Evolutionary conservation across 2,797 vertebrate species (phyloP), one percentile per base, ranked within the genome.

Genomic region (Gallirallus australis): DNA sequence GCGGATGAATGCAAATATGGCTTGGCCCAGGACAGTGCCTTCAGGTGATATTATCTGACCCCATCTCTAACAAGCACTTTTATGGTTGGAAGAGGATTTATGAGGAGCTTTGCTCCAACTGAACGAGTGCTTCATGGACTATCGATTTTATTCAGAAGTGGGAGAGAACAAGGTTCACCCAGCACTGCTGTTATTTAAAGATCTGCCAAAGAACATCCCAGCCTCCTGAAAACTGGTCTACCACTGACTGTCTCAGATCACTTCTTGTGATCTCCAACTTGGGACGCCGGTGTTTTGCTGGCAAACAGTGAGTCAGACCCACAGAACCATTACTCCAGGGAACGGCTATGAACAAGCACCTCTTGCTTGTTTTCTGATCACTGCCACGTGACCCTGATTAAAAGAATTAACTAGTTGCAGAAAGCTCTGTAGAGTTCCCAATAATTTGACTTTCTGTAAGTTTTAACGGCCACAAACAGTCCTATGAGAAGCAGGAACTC

Each of bases 81-180:
- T 16, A 12, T 24, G 77, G 82, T 4, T 47, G 64, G 48, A 60
- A 77, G 52, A 31, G 69, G 78, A 33, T 40, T 8, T 3, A 5
- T 1, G 4, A 35, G 72, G 64, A 86, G 91, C 88, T 80, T 11
- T 72, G 81, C 87, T 59, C 53, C 87, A 16, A 7, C 79, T 37
- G 80, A 27, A 28, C n/a, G 2, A 11, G 48, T 1, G 12, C 47
- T 65, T 57, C 82, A 35, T 42, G 69, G 88, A 89, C 82, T 93
- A 89, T 93, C 2, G 93, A 94, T 96, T 39, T 57, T 47, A 68
- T 69, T 80, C 37, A 2, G 53, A 64, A 88, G 59, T 28, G 72
- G 82, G 60, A 54, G 69, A 76, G 88, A 40, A 50, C 84, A 93
- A 94, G 91, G 91, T 89, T 40, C 88, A 59, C 50, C 37, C 57